phyloP scores from a whole-genome alignment of 2,797 vertebrate genomes.

The Sciurus carolinensis region DNA sequence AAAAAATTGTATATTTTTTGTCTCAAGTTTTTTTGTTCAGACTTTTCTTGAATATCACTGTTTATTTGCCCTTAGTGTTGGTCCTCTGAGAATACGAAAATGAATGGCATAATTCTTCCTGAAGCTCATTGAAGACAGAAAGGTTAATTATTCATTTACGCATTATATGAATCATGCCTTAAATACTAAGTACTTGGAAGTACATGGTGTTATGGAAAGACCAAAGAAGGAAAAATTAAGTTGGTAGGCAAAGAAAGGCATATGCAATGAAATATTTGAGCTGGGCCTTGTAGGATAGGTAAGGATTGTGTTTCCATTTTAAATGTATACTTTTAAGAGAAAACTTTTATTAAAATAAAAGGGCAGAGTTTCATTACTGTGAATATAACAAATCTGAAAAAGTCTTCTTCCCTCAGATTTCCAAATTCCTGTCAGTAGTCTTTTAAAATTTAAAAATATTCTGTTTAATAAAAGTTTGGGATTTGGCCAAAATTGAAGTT shows the following conservation, averaged over 20 bases:
- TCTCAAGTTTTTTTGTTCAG: conserved; percentile 30
- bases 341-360: not conserved
- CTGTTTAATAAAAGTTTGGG: not conserved
- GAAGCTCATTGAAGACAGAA: not conserved
- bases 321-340: not conserved
- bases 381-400: not conserved
- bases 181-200: not conserved
- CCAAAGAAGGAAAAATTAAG: not conserved
- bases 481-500: not conserved
- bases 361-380: not conserved
- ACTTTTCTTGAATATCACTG: not conserved
- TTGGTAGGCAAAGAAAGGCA: not conserved
- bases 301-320: not conserved
- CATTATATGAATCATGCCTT: not conserved
- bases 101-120: not conserved
- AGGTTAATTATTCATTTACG: not conserved
- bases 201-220: not conserved
- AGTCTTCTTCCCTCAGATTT: not conserved
- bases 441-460: not conserved
- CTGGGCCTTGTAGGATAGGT: not conserved
- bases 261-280: not conserved
- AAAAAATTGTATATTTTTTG: not conserved
- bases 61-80: not conserved
- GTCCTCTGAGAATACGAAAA: not conserved
- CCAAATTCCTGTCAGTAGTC: not conserved